Evolutionary conservation across 2,888 invertebrate species (phyloP).

Genomic region (Anoplius nigerrimus): DNA sequence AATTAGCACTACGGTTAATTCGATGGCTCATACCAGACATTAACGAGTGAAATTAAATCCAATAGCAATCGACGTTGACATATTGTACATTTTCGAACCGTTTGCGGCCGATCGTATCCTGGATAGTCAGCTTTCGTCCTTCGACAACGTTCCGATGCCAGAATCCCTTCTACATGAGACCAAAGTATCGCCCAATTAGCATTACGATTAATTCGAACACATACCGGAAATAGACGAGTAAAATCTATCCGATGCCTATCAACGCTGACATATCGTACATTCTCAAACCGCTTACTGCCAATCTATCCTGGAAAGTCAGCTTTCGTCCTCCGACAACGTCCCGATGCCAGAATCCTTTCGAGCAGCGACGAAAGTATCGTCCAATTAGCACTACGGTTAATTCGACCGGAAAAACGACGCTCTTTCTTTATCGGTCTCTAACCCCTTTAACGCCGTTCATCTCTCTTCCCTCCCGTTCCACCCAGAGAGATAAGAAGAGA

Average conservation of each 20-base stretch:
- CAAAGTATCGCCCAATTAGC: constrained; percentile 74
- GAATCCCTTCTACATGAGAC: constrained; percentile 71
- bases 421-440: too few species aligned
- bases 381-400: constrained; percentile 73
- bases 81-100: constrained; percentile 18
- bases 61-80: constrained; percentile 5
- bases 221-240: constrained; percentile 63
- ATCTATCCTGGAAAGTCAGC: too few species aligned
- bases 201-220: constrained; percentile 71
- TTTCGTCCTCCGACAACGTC: too few species aligned
- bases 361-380: too few species aligned
- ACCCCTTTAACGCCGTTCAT: too few species aligned
- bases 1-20: constrained; percentile 73
- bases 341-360: constrained; percentile 67
- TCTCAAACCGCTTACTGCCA: constrained; percentile 21
- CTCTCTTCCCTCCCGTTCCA: too few species aligned
- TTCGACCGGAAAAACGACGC: too few species aligned
- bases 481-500: too few species aligned
- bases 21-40: constrained; percentile 64
- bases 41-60: constrained; percentile 59
- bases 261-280: background rate
- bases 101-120: constrained; percentile 11
- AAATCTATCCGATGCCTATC: constrained; percentile 47
- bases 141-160: too few species aligned
- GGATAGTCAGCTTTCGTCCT: too few species aligned